These are phyloP conservation scores for Siniperca undulata DNA, from an alignment of 2,797 vertebrate species.

Conservation along the genomic window DNA sequence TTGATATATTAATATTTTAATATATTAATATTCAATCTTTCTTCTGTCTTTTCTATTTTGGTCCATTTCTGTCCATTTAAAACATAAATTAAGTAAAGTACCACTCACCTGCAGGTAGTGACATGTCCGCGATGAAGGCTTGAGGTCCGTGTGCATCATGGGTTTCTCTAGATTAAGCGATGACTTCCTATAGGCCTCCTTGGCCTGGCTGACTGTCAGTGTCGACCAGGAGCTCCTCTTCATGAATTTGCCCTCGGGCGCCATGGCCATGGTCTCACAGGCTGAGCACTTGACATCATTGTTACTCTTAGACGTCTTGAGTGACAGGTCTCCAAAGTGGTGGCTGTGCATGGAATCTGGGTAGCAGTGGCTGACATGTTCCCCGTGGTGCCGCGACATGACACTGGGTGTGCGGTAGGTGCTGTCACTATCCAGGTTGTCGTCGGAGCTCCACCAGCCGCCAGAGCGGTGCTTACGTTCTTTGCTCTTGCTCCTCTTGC, in stretches of 20 bases:
- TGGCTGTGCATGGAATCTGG: conserved; percentile 92
- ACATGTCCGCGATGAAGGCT: conserved; percentile 91
- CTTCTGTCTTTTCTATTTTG: neutral
- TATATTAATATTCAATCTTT: neutral
- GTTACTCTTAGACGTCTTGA: conserved; percentile 98
- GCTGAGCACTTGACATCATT: conserved; percentile 97
- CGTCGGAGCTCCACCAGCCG: conserved; percentile 99
- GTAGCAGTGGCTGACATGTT: conserved; percentile 92
- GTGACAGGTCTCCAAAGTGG: conserved; percentile 93
- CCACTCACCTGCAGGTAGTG: conserved; percentile 96
- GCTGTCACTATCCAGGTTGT: conserved; percentile 98
- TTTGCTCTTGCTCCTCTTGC: conserved; percentile 97
- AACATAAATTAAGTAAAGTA: neutral
- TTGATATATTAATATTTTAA: neutral
- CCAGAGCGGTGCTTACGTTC: conserved; percentile 93
- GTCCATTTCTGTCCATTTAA: neutral
- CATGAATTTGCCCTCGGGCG: conserved; percentile 95
- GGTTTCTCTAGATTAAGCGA: conserved; percentile 97
- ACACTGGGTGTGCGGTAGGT: conserved; percentile 94
- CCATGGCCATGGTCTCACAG: conserved; percentile 93
- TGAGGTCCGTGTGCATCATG: conserved; percentile 92
- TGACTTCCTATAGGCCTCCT: conserved; percentile 98
- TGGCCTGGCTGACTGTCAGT: conserved; percentile 98
- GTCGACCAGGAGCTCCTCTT: conserved; percentile 99
- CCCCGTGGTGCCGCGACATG: conserved; percentile 90